phyloP scores from a whole-genome alignment of 2,113 vertebrate species.

The Microcebus tavaratra region DNA sequence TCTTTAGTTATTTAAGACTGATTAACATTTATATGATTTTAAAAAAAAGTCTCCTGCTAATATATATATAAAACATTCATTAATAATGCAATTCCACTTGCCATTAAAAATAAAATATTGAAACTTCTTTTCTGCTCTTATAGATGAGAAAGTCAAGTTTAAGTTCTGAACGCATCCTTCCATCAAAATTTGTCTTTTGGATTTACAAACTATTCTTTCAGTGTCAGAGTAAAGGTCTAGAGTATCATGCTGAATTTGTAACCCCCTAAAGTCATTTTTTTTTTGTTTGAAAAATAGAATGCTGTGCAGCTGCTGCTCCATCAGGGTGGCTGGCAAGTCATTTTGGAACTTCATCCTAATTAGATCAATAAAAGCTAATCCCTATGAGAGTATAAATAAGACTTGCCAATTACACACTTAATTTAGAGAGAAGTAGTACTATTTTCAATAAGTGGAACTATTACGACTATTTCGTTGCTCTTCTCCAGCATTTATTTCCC shows the following conservation, averaged over 20 bases:
- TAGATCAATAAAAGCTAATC: conserved; percentile 80
- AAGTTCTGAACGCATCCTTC: background rate
- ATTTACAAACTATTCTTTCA: background rate
- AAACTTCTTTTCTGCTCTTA: background rate
- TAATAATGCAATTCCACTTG: background rate
- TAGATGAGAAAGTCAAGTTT: background rate
- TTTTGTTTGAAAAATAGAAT: conserved; percentile 17
- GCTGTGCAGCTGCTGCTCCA: conserved; percentile 31
- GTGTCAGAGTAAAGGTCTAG: background rate
- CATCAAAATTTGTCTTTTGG: too few species aligned
- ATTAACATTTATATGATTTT: background rate
- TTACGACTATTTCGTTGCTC: conserved; percentile 46
- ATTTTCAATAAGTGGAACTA: conserved; percentile 65
- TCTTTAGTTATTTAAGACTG: background rate
- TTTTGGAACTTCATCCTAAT: conserved; percentile 75
- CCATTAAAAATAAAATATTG: background rate
- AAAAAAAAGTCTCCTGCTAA: background rate
- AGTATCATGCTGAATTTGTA: background rate
- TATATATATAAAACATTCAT: background rate
- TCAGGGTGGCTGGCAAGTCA: conserved; percentile 68
- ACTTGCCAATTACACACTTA: conserved; percentile 75
- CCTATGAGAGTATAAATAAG: conserved; percentile 72
- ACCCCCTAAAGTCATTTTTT: background rate
- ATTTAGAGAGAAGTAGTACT: conserved; percentile 73
- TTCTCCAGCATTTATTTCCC: background rate